phyloP scores from a whole-genome alignment of 2,797 vertebrate species.

The Myripristis murdjan region DNA sequence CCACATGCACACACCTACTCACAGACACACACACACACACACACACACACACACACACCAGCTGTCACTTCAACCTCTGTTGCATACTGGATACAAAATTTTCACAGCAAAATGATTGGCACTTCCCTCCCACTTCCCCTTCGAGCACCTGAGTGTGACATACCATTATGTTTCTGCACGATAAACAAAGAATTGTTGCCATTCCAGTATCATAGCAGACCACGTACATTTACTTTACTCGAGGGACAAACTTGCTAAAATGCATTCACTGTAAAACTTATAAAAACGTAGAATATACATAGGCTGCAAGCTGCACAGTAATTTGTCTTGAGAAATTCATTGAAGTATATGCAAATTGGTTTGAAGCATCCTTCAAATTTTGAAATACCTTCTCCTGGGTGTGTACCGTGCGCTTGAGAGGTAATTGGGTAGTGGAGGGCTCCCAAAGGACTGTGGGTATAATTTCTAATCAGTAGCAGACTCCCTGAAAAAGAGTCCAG shows the following conservation, averaged over 20 bases:
- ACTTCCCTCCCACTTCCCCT: slow-evolving; percentile 6
- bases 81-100: slow-evolving; percentile 1
- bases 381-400: slow-evolving; percentile 47
- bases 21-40: slow-evolving; percentile 43
- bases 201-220: slow-evolving; percentile 4
- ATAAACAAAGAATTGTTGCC: too few species aligned
- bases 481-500: slow-evolving; percentile 63
- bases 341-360: slow-evolving; percentile 55
- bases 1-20: too few species aligned
- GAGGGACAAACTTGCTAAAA: slow-evolving; percentile 32
- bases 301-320: slow-evolving; percentile 2
- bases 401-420: slow-evolving; percentile 45
- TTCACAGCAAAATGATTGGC: slow-evolving; percentile 18
- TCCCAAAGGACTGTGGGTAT: slow-evolving; percentile 56
- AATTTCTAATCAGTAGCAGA: slow-evolving; percentile 71
- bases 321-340: slow-evolving; percentile 36
- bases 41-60: slow-evolving; percentile 26
- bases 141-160: neutral
- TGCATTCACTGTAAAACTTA: slow-evolving; percentile 32
- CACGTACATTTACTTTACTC: neutral
- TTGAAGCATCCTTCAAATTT: slow-evolving; percentile 53
- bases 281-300: slow-evolving; percentile 22
- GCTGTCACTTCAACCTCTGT: slow-evolving; percentile 37
- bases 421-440: slow-evolving; percentile 64
- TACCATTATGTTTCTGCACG: neutral